Evolutionary conservation across 2,113 vertebrate species (phyloP), one percentile per base, ranked within the genome.

Genomic region (Steatornis caripensis): DNA sequence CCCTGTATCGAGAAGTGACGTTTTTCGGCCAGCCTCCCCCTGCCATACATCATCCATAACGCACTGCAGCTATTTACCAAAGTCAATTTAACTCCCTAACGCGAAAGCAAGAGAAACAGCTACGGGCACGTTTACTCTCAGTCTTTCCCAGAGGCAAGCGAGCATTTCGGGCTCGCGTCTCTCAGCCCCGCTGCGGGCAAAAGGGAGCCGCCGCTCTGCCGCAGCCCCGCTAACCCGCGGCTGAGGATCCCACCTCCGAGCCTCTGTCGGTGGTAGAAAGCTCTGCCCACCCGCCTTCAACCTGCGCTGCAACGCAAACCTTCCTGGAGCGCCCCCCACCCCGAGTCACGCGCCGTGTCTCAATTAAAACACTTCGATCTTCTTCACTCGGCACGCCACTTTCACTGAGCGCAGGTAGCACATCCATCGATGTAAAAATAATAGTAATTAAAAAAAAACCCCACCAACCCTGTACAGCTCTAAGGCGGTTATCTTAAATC

Each of bases 11-110:
- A 78, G 75, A 90, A 84, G n/a, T 76, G 88, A 86, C 65, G 76
- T 55, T 69, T 95, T 93, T 83, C 93, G 81, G n/a, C n/a, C n/a
- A n/a, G n/a, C n/a, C 12, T 7, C 4, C 32, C 45, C 55, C 20
- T 71, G 61, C 95, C 96, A 91, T 96, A 81, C 82, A 96, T 94
- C 82, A 97, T 96, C 96, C 93, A 95, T 61, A 97, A 70, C 20
- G 24, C 18, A 32, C 89, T 74, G 85, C 89, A 93, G 84, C 8
- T 34, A 97, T 96, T 95, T 64, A 46, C 87, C 87, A 84, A 79
- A 77, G 76, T 57, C 95, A 90, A 21, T 49, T 79, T 12, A 37
- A 70, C 75, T 96, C 82, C 82, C 43, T 70, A 72, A 32, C 65
- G 24, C 1, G 1, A 64, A 43, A 77, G 11, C 15, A 13, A 75